Evolutionary conservation across 2,888 invertebrate species (phyloP).

Genomic region (Agelastica alni): DNA sequence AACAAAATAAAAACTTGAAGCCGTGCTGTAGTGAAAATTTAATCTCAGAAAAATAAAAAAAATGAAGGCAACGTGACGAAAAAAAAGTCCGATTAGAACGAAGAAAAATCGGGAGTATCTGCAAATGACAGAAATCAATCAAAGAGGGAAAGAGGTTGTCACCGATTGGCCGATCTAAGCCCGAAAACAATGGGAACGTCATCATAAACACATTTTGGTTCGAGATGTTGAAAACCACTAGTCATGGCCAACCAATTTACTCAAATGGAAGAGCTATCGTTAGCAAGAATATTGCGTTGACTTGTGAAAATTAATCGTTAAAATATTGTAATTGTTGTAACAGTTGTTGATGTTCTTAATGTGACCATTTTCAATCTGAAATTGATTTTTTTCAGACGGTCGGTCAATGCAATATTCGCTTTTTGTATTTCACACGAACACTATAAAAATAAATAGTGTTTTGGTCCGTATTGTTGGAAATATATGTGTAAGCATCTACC

Average conservation of each 20-base stretch:
- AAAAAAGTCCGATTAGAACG: constrained; percentile 43
- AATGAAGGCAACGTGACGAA: neutral
- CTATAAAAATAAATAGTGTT: too few relatives aligned
- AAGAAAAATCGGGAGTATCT: constrained; percentile 27
- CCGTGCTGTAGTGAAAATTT: neutral
- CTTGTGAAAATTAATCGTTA: constrained; percentile 57
- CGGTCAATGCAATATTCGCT: too few relatives aligned
- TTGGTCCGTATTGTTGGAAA: too few relatives aligned
- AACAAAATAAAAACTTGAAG: too few relatives aligned
- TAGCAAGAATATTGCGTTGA: constrained; percentile 57
- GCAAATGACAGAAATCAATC: constrained; percentile 43
- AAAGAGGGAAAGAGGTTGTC: constrained; percentile 43
- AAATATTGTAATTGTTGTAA: constrained; percentile 57
- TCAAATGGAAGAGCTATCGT: constrained; percentile 54
- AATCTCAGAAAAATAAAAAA: neutral
- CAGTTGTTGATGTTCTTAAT: constrained; percentile 46
- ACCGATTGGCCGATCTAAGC: constrained; percentile 39
- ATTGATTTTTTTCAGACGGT: constrained; percentile 8
- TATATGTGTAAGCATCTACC: too few relatives aligned
- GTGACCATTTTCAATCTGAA: constrained; percentile 33
- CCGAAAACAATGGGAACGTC: constrained; percentile 55
- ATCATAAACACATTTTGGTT: constrained; percentile 57
- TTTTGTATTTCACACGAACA: too few relatives aligned
- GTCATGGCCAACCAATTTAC: constrained; percentile 57
- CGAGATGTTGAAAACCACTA: constrained; percentile 54